Conservation (phyloP, 2,888 invertebrate species). For the Heliconius erato region DNA sequence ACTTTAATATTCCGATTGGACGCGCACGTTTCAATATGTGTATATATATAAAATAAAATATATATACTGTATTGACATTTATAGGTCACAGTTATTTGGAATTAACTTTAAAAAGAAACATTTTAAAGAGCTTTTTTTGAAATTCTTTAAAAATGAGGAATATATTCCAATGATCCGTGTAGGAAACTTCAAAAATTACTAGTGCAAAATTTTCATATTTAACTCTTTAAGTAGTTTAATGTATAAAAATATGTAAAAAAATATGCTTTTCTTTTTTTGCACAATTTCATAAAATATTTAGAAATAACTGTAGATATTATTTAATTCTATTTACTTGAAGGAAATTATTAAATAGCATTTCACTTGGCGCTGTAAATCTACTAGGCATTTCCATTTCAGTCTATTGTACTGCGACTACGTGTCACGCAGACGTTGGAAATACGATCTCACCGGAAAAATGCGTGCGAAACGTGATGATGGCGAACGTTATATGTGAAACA, state of each 20-base stretch:
- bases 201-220: too few species aligned
- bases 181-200: too few species aligned
- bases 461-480: constrained; percentile 10
- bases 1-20: constrained; percentile 26
- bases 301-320: neutral
- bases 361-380: neutral
- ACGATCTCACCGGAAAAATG: constrained; percentile 1
- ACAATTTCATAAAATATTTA: neutral
- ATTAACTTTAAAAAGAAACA: neutral
- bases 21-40: neutral
- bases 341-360: neutral
- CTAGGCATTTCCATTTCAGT: constrained; percentile 1
- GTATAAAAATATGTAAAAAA: too few species aligned
- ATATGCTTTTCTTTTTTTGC: neutral
- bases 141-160: too few species aligned
- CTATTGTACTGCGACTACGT: neutral
- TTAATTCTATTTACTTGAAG: neutral
- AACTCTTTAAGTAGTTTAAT: neutral
- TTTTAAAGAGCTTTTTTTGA: neutral
- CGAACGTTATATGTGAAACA: constrained; percentile 2
- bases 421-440: neutral
- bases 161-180: too few species aligned
- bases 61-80: constrained; percentile 2
- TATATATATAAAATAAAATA: constrained; percentile 4
- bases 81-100: constrained; percentile 14